These are phyloP conservation scores for Sicus ferrugineus DNA, from an alignment of 2,888 invertebrate genomes.

Conservation along the genomic window DNA sequence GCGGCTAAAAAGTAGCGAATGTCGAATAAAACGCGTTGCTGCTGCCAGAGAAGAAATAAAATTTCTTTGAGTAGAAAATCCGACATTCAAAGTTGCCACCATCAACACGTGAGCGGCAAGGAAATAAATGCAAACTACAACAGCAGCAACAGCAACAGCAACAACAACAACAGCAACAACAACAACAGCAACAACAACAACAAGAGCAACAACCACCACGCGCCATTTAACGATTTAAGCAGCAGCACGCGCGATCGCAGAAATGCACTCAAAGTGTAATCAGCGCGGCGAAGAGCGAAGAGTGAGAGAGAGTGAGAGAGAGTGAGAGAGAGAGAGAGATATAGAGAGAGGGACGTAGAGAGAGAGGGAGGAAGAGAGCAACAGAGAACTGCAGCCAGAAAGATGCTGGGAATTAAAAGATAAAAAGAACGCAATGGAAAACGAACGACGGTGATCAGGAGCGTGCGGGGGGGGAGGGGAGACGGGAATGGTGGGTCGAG, in stretches of 20 bases:
- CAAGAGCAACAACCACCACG: neutral
- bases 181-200: neutral
- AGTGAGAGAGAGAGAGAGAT: neutral
- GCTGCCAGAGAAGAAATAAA: neutral
- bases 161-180: slow-evolving; percentile 19
- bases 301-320: neutral
- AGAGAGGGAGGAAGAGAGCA: neutral
- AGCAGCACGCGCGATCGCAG: slow-evolving; percentile 23
- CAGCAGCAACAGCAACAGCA: neutral
- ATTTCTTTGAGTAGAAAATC: neutral
- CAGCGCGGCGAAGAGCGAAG: neutral
- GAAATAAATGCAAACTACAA: neutral
- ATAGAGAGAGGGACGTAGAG: neutral
- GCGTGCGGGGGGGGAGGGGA: neutral
- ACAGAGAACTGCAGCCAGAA: slow-evolving; percentile 3
- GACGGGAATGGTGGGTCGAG: neutral
- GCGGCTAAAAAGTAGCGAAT: neutral
- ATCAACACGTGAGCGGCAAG: neutral
- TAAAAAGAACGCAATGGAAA: neutral
- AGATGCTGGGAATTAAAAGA: neutral
- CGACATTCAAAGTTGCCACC: too few relatives aligned
- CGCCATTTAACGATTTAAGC: slow-evolving; percentile 10
- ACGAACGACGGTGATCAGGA: neutral
- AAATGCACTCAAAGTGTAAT: neutral
- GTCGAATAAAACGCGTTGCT: too few relatives aligned